These are phyloP conservation scores for Anarrhichthys ocellatus DNA, from an alignment of 2,113 vertebrate genomes.

Conservation along the genomic window DNA sequence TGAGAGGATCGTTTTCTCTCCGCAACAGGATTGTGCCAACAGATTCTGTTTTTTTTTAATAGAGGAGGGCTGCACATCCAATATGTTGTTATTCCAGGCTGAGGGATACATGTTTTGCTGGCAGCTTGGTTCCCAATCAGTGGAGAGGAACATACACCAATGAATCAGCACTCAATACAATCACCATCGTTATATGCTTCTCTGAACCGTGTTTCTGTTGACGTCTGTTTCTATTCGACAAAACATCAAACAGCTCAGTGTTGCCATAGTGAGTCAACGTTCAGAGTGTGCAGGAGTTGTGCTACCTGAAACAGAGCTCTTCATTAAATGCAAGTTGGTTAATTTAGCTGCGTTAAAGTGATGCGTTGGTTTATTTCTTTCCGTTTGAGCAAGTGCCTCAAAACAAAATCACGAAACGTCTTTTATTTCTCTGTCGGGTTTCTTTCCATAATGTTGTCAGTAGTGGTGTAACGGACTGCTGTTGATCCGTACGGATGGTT, in stretches of 20 bases:
- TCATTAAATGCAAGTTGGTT: background rate
- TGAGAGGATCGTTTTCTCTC: constrained; percentile 48
- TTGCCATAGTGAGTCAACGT: background rate
- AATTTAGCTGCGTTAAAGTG: background rate
- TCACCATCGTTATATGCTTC: constrained; percentile 26
- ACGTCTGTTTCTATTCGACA: constrained; percentile 9
- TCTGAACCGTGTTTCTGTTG: background rate
- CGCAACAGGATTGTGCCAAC: constrained; percentile 37
- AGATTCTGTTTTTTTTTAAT: constrained; percentile 50
- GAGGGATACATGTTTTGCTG: constrained; percentile 46
- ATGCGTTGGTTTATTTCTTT: background rate
- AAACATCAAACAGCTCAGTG: background rate
- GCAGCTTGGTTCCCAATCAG: constrained; percentile 53
- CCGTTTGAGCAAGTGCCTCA: background rate
- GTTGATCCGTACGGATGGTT: background rate
- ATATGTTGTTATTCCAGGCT: constrained; percentile 49
- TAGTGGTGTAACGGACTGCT: no score
- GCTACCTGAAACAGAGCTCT: background rate
- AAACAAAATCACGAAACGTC: background rate
- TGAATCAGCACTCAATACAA: constrained; percentile 40
- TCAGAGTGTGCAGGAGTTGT: background rate
- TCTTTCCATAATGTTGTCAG: background rate
- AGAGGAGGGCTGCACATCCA: constrained; percentile 24
- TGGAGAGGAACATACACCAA: constrained; percentile 32
- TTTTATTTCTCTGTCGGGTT: background rate